These are phyloP conservation scores for Acipenser ruthenus DNA, from an alignment of 2,797 vertebrate species.

Conservation along the genomic window DNA sequence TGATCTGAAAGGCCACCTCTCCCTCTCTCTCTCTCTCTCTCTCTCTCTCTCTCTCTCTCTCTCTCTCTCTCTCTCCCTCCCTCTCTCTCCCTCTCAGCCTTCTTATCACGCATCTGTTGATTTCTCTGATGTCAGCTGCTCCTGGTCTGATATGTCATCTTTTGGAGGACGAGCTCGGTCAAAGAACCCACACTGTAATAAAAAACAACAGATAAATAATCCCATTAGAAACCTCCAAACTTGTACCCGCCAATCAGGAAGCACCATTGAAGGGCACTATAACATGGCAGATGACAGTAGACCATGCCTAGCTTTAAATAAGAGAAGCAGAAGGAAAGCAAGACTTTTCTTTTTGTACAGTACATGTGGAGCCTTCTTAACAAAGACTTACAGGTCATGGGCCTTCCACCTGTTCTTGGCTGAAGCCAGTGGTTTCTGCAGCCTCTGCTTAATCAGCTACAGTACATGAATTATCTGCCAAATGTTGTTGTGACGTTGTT, in stretches of 20 bases:
- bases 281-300: not conserved
- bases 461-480: too few species aligned
- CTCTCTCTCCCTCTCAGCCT: not conserved
- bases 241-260: not conserved
- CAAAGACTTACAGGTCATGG: too few species aligned
- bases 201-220: not conserved
- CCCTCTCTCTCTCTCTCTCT: not conserved
- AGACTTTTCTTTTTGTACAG: too few species aligned
- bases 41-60: not conserved
- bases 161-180: slow-evolving; percentile 85
- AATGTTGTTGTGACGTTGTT: too few species aligned
- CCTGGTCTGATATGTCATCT: slow-evolving; percentile 80
- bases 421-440: too few species aligned
- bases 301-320: not conserved
- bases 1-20: slow-evolving; percentile 8
- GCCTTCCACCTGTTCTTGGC: too few species aligned
- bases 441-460: too few species aligned
- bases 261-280: not conserved
- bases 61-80: slow-evolving; percentile 4
- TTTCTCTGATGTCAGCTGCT: slow-evolving; percentile 83
- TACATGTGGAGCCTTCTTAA: too few species aligned
- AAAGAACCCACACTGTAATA: slow-evolving; percentile 90
- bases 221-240: not conserved
- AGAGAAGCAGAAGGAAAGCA: not conserved
- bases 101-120: slow-evolving; percentile 71